phyloP scores from a whole-genome alignment of 2,113 vertebrate genomes.

The Octodon degus region DNA sequence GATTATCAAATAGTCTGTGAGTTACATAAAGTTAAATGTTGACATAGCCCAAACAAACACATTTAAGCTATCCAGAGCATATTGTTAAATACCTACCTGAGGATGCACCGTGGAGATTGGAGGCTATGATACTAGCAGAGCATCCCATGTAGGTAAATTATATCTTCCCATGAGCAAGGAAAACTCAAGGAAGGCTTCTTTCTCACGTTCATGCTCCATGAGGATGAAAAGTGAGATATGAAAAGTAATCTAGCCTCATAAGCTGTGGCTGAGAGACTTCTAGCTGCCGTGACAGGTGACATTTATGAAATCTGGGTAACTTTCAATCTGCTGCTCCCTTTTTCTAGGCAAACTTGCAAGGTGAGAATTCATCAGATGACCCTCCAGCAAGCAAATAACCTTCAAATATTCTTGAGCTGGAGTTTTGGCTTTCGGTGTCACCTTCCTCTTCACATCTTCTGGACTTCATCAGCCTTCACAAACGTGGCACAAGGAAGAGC shows the following conservation, averaged over 20 bases:
- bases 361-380: constrained; percentile 33
- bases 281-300: constrained; percentile 39
- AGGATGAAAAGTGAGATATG: background rate
- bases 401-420: background rate
- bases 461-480: constrained; percentile 8
- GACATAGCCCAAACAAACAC: background rate
- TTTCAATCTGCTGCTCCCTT: background rate
- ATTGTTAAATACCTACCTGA: background rate
- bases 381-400: background rate
- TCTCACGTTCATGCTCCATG: background rate
- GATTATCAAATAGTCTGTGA: constrained; percentile 4
- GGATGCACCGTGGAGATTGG: background rate
- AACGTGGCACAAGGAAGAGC: background rate
- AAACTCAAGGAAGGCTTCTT: background rate
- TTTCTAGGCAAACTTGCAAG: constrained; percentile 49
- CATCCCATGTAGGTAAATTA: background rate
- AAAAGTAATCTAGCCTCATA: background rate
- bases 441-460: background rate
- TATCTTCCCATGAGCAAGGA: background rate
- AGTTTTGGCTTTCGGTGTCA: background rate
- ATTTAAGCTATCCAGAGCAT: background rate
- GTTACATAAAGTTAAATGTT: background rate
- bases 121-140: background rate
- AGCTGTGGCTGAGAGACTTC: constrained; percentile 15
- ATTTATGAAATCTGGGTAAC: constrained; percentile 49